Conservation (phyloP, 2,113 vertebrate genomes). For the Eleginops maclovinus region DNA sequence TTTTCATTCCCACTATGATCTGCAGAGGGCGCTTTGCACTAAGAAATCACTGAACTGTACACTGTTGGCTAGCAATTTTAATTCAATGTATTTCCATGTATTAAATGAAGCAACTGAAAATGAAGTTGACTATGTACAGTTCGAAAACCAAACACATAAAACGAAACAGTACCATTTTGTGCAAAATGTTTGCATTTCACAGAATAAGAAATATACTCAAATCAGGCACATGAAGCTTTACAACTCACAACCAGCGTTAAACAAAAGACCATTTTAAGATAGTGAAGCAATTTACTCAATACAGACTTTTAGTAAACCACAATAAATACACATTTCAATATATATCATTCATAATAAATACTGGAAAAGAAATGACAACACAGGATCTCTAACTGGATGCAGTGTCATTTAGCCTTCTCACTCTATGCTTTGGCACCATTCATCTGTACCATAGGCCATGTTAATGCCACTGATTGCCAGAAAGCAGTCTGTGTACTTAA, state of each 20-base stretch:
- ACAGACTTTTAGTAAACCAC: conserved; percentile 96
- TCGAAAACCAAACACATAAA: conserved; percentile 66
- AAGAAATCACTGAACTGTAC: conserved; percentile 16
- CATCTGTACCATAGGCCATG: conserved; percentile 38
- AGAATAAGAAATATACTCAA: conserved; percentile 74
- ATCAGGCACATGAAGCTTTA: conserved; percentile 91
- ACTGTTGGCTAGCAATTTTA: conserved; percentile 38
- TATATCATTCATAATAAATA: conserved; percentile 98
- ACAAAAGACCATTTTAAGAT: conserved; percentile 77
- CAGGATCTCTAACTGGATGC: conserved; percentile 86
- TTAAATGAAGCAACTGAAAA: conserved; percentile 68
- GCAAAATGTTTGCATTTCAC: conserved; percentile 81
- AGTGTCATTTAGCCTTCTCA: conserved; percentile 75
- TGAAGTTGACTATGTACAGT: conserved; percentile 67
- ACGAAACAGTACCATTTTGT: conserved; percentile 69
- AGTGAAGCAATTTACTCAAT: conserved; percentile 90
- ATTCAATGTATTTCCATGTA: conserved; percentile 76
- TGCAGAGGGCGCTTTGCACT: conserved; percentile 63
- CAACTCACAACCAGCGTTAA: conserved; percentile 89
- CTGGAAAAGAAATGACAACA: conserved; percentile 86
- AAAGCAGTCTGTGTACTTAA: conserved; percentile 58
- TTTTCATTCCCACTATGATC: conserved; percentile 18
- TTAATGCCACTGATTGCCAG: conserved; percentile 60
- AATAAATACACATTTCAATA: conserved; percentile 97
- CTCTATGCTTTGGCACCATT: conserved; percentile 89